These are phyloP conservation scores for Eupeodes luniger DNA, from an alignment of 2,888 invertebrate species.

Conservation along the genomic window DNA sequence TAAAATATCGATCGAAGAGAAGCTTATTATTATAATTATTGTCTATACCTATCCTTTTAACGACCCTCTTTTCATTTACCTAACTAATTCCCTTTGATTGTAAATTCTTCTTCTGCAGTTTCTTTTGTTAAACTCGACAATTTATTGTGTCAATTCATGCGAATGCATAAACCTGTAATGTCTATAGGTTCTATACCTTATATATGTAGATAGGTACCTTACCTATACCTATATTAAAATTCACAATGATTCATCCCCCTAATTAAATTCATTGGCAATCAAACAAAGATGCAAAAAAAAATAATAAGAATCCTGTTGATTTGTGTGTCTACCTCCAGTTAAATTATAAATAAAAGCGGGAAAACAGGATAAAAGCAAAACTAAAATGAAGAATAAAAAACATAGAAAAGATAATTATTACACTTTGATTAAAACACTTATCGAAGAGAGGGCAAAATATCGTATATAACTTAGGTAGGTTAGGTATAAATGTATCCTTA, in stretches of 20 bases:
- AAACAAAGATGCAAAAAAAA: conserved; percentile 67
- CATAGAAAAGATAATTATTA: conserved; percentile 67
- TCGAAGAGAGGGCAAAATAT: background rate
- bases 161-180: conserved; percentile 56
- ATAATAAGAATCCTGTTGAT: conserved; percentile 25
- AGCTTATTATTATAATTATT: background rate
- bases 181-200: conserved; percentile 24
- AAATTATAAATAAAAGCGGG: conserved; percentile 8
- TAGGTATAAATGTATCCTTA: conserved; percentile 40
- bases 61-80: conserved; percentile 21
- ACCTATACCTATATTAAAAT: conserved; percentile 15
- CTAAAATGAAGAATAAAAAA: conserved; percentile 20
- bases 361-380: conserved; percentile 37
- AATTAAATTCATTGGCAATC: conserved; percentile 72
- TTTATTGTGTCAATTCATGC: conserved; percentile 73
- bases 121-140: conserved; percentile 49
- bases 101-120: conserved; percentile 24
- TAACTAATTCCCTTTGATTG: conserved; percentile 45
- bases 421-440: conserved; percentile 65
- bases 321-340: conserved; percentile 39
- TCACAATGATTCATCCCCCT: conserved; percentile 67
- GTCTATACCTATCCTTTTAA: background rate
- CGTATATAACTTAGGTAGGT: too few relatives aligned
- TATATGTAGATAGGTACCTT: too few relatives aligned
- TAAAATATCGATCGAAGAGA: conserved; percentile 3